Base-by-base conservation (phyloP, 2,113 vertebrate genomes). In the Scomber scombrus region DNA sequence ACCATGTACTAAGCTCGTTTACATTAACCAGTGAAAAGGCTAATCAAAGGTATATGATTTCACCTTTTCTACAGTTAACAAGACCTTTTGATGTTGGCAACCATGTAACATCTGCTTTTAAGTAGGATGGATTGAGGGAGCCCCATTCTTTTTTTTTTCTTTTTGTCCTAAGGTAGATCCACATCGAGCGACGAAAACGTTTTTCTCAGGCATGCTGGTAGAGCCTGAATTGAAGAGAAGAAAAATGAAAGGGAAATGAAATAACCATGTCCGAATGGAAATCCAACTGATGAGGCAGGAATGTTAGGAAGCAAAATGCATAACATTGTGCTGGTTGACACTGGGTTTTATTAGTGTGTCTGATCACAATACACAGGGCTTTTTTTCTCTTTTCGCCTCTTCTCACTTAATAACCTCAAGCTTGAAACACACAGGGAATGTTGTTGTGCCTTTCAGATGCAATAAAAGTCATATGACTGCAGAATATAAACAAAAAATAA, bases 1-100 rank as follows among this genome's bases (percentile, higher is more conserved):
- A 84, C 85, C 71, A 88, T 90, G 84, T 92, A 87, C 78, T 40
- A 58, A 75, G 79, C 85, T 82, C 26, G 88, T 93, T 93, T 93
- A 91, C 83, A 89, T 89, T 91, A 93, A 90, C 80, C 89, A 93
- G 87, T 71, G 56, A 92, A 88, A 78, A 74, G 60, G 80, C 83
- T 84, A 93, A 94, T 93, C 91, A 94, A 79, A 91, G 82, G 88
- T 91, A 89, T 95, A 88, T 92, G 75, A 93, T 95, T 94, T 94
- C 92, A 94, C 82, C 85, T 88, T 89, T 78, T 89, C 75, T 92
- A 86, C 70, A 87, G 85, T 91, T 90, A 93, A 86, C 83, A 85
- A 64, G 80, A 88, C 57, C 74, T 88, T 93, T 93, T 94, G 88
- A 95, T 94, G 92, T 94, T 91, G 86, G 81, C 86, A 91, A 85